Conservation (phyloP, 2,888 invertebrate species). For the Drosophila infuscata region DNA sequence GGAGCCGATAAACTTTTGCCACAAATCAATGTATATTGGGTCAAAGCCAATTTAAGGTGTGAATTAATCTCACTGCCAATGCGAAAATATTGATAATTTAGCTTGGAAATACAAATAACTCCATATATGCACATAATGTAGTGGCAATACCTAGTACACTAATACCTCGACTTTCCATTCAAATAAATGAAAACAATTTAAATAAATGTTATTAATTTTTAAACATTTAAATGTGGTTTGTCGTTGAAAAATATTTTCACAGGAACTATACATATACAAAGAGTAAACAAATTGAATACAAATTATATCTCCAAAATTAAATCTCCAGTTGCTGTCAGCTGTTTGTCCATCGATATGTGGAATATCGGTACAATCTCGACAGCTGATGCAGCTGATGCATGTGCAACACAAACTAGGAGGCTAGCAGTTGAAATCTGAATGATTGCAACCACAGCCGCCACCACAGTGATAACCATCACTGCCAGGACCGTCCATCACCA, state of each 20-base stretch:
- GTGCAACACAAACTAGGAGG: not conserved
- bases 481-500: conserved; percentile 12
- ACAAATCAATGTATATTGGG: conserved; percentile 12
- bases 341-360: not conserved
- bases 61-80: conserved; percentile 22
- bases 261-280: not conserved
- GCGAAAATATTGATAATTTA: conserved; percentile 8
- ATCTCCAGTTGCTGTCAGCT: not conserved
- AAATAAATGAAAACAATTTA: not conserved
- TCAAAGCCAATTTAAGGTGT: conserved; percentile 33
- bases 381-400: conserved; percentile 25
- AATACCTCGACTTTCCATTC: not conserved
- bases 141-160: not conserved
- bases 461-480: conserved; percentile 10
- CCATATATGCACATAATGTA: not conserved
- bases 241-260: not conserved
- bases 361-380: not conserved
- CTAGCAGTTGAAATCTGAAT: conserved; percentile 21
- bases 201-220: not conserved
- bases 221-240: not conserved
- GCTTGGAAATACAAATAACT: no score
- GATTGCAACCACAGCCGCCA: conserved; percentile 33
- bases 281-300: not conserved
- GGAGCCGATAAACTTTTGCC: conserved; percentile 7
- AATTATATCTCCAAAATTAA: not conserved